Base-by-base conservation (phyloP, 2,113 vertebrate genomes). In the Brachyhypopomus gauderio region DNA sequence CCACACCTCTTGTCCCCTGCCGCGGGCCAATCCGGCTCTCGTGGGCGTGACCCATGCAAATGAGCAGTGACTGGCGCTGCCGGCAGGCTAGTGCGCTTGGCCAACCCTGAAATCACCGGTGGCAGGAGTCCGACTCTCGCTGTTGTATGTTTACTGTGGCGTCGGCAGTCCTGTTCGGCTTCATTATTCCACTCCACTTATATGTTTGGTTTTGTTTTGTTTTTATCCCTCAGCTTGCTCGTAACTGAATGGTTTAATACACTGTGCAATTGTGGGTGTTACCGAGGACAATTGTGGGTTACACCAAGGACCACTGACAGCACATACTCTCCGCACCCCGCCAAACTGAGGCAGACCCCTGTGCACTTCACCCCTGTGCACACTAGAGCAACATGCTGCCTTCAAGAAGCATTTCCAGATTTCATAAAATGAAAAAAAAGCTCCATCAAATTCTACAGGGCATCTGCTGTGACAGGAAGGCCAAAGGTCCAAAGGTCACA, bases 201-300 rank as follows among this genome's bases (percentile, higher is more conserved):
- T 14, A 14, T 30, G 19, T 27, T 77, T 25, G 30, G 62, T 41
- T 19, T 4, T 22, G 63, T 58, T 52, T 80, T 72, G 59, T 70
- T 52, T 52, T 14, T 14, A 14, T 11, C 12, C 8, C 45, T 52
- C 9, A 52, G 2, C 45, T 14, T 11, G 12, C 56, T 58, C 19
- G 56, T 72, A 84, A 81, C 76, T 70, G 19, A 25, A 20, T 34
- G 58, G 71, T 78, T 76, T 17, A 86, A 87, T 84, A 66, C 45
- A 2, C 69, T 23, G 0, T 30, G 75, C 80, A 88, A 84, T 91
- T 89, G 85, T 36, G 19, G 78, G 58, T 81, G 48, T 83, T 78
- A 75, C 78, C 58, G 81, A 17, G 52, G 72, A 66, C 30, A 20
- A 41, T 62, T 27, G 78, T 48, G 85, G 74, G 1, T 7, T 77